A percentile compares a stretch with the other conserved stretches of the same genome.
Conservation (phyloP, 2,113 vertebrate species). For the Corythornis vintsioides region DNA sequence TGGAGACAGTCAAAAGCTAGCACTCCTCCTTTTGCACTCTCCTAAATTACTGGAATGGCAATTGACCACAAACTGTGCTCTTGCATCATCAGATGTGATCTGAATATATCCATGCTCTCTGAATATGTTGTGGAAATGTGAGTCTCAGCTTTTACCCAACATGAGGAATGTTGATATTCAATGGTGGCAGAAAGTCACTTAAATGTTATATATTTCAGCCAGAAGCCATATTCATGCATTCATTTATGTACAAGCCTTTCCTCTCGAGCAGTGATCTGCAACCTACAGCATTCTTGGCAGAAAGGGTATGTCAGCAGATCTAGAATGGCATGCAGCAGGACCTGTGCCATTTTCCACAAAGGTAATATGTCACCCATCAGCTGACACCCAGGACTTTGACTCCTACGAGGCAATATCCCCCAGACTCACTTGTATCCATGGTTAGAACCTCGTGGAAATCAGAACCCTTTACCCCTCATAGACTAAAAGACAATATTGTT, state of each 20-base stretch:
- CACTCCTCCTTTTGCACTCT: background rate
- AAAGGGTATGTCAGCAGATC: background rate
- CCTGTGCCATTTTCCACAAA: background rate
- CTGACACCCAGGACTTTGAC: background rate
- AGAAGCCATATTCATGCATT: background rate
- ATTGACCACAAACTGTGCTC: constrained; percentile 38
- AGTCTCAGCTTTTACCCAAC: constrained; percentile 22
- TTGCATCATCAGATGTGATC: background rate
- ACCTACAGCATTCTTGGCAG: background rate
- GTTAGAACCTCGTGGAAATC: background rate
- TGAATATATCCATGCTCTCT: background rate
- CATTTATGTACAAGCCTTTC: constrained; percentile 1
- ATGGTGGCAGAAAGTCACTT: constrained; percentile 38
- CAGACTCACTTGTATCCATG: background rate
- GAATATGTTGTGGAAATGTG: constrained; percentile 1
- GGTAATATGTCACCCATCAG: background rate
- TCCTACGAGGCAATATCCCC: background rate
- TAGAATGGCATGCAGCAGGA: background rate
- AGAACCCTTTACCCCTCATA: background rate
- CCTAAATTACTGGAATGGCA: constrained; percentile 25
- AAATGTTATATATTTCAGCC: constrained; percentile 40
- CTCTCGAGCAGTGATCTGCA: constrained; percentile 19
- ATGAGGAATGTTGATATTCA: constrained; percentile 16
- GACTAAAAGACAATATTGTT: background rate
- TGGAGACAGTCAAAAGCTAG: constrained; percentile 20